Evolutionary conservation across 2,888 invertebrate species (phyloP).

Genomic region (Drosophila parthenogenetica): DNA sequence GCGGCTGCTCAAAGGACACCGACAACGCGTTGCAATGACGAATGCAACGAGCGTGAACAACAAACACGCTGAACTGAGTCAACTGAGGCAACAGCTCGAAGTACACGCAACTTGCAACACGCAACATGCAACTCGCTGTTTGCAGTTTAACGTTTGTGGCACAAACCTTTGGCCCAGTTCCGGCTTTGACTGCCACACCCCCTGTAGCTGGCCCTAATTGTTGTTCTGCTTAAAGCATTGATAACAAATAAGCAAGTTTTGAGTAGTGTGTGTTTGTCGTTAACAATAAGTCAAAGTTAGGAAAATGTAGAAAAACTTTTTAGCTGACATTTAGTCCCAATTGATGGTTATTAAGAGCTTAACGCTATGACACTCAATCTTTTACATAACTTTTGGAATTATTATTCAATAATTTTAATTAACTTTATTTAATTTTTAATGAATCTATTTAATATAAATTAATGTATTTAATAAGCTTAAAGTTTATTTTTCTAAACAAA

Average conservation of each 20-base stretch:
- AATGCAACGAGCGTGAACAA: conserved; percentile 59
- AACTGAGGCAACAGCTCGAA: conserved; percentile 48
- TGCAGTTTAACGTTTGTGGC: neutral
- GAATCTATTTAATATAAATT: too few relatives aligned
- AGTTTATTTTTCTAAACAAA: too few relatives aligned
- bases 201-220: neutral
- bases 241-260: neutral
- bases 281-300: too few relatives aligned
- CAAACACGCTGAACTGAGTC: conserved; percentile 24
- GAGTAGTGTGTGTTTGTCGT: too few relatives aligned
- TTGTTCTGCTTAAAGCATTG: neutral
- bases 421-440: too few relatives aligned
- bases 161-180: conserved; percentile 3
- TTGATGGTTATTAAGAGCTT: too few relatives aligned
- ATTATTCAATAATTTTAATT: too few relatives aligned
- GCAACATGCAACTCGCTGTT: conserved; percentile 1
- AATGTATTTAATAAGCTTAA: too few relatives aligned
- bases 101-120: conserved; percentile 47
- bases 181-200: neutral
- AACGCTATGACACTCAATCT: too few relatives aligned
- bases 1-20: conserved; percentile 69
- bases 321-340: too few relatives aligned
- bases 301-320: too few relatives aligned
- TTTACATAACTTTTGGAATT: too few relatives aligned
- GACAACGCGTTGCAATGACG: conserved; percentile 50